phyloP scores from a whole-genome alignment of 2,888 invertebrate genomes.

The Volucella inflata region DNA sequence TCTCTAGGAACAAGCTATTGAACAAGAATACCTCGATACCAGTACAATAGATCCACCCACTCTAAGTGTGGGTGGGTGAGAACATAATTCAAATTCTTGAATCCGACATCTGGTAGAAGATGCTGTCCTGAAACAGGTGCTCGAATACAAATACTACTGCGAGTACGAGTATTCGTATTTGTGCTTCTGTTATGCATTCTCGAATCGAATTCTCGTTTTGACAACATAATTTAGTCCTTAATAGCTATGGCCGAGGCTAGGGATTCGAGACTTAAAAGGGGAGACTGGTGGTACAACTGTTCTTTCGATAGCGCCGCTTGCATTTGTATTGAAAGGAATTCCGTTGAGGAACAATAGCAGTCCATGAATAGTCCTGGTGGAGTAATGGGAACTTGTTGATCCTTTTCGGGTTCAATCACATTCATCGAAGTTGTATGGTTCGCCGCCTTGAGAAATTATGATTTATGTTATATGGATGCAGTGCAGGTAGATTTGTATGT shows the following conservation, averaged over 20 bases:
- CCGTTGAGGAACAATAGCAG: conserved; percentile 13
- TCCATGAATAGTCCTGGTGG: not conserved
- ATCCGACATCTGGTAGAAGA: conserved; percentile 8
- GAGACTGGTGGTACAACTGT: not conserved
- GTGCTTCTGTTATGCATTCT: conserved; percentile 55
- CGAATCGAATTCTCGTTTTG: conserved; percentile 67
- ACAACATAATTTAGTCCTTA: conserved; percentile 69
- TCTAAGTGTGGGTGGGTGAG: not conserved
- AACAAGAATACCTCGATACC: conserved; percentile 56
- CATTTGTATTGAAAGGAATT: conserved; percentile 14
- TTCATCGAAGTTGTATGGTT: conserved; percentile 35
- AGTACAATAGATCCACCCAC: conserved; percentile 41
- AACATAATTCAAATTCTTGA: conserved; percentile 68
- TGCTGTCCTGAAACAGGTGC: not conserved
- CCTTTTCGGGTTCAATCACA: conserved; percentile 56
- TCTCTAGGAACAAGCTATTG: conserved; percentile 60
- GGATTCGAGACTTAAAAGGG: conserved; percentile 7
- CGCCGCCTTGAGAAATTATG: conserved; percentile 55
- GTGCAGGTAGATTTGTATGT: too few relatives aligned
- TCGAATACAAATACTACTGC: not conserved
- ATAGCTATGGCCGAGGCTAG: conserved; percentile 35
- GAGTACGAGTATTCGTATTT: conserved; percentile 7
- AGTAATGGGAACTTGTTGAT: conserved; percentile 55
- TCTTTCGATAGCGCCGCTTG: conserved; percentile 7
- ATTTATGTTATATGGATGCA: not conserved